Evolutionary conservation across 2,113 vertebrate species (phyloP), one percentile per base, ranked within the genome.

Genomic region (Heliornis fulica): DNA sequence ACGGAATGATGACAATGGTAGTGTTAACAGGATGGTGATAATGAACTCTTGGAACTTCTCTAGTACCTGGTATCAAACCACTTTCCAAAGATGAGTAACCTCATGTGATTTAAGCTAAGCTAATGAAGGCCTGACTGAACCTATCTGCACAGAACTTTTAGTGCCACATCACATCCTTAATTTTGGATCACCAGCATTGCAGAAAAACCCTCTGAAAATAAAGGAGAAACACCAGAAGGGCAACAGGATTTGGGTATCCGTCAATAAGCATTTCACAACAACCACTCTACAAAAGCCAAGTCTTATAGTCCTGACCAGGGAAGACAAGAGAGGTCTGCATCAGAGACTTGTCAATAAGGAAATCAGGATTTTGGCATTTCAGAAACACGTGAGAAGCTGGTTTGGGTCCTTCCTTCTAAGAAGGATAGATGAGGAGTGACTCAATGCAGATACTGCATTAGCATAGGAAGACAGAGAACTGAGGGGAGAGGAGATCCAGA

Each of bases 121-220:
- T 96, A 92, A 95, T 80, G 92, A 94, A 88, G 85, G 75, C 63
- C 66, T 83, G 50, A 53, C 40, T 64, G 82, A 94, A 28, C 66
- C 78, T 65, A 43, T 60, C 92, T 86, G 53, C 68, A 54, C 50
- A 90, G 77, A 77, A 68, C 25, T 86, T 68, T 86, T 0, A 0
- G 29, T 74, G 46, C 59, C 54, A 19, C 64, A 86, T 83, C 68
- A 40, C 36, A 74, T 9, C 64, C 63, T 61, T 74, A 54, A 20
- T 86, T 94, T 74, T 70, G 38, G 41, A 69, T 69, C 76, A 89
- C 72, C 46, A 77, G 59, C 45, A n/a, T 65, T 83, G 34, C 9
- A 92, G 66, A 77, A 13, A 86, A 91, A 50, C 56, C 20, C 19
- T 81, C 59, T 66, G 51, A 56, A 87, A 94, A 89, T 59, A 51